A percentile compares a stretch with the other conserved stretches of the same genome.
Evolutionary conservation across 2,113 vertebrate genomes (phyloP).

Genomic region (Hippopotamus amphibius): DNA sequence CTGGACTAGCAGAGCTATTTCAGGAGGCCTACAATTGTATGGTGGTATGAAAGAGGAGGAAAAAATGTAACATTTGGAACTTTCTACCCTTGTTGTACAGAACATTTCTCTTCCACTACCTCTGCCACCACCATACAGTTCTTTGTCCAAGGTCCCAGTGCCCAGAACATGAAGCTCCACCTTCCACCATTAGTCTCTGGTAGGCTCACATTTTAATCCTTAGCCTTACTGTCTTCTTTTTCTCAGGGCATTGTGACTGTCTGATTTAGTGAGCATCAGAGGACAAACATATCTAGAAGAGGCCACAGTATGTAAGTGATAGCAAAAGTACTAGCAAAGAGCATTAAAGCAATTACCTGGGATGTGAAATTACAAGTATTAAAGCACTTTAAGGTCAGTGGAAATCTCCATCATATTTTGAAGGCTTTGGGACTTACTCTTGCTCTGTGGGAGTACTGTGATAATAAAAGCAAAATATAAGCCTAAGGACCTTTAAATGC

Average conservation of each 20-base stretch:
- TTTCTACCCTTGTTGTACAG: not conserved
- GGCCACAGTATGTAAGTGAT: not conserved
- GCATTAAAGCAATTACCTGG: constrained; percentile 29
- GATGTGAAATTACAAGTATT: constrained; percentile 37
- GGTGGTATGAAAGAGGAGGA: not conserved
- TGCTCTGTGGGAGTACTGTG: constrained; percentile 9
- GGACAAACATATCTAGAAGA: not conserved
- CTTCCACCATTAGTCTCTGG: not conserved
- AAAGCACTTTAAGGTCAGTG: constrained; percentile 29
- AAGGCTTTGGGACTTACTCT: not conserved
- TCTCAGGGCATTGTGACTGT: too few relatives aligned
- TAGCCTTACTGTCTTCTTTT: not conserved
- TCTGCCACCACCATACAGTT: not conserved
- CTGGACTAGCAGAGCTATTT: not conserved
- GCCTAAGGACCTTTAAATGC: not conserved
- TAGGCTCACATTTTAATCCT: not conserved
- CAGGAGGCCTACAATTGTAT: not conserved
- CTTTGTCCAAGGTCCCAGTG: not conserved
- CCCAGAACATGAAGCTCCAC: not conserved
- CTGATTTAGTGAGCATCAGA: not conserved
- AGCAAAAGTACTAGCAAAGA: constrained; percentile 13
- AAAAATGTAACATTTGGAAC: not conserved
- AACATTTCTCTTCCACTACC: not conserved
- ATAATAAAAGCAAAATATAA: constrained; percentile 20
- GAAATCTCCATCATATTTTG: constrained; percentile 27